phyloP scores from a whole-genome alignment of 2,888 invertebrate genomes.

The Coremacera marginata region DNA sequence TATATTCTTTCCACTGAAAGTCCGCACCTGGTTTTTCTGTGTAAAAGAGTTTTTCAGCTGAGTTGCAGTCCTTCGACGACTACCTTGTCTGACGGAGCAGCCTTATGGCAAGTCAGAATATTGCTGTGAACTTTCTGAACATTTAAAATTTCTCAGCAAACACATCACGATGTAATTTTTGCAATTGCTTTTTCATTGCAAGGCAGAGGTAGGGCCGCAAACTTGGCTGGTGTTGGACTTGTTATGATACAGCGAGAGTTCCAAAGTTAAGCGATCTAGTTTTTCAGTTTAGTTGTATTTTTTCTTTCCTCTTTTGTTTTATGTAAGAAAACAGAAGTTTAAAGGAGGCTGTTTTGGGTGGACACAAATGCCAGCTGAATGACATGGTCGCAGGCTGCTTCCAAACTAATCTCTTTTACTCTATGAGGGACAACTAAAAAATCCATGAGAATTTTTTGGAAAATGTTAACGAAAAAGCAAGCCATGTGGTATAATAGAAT shows the following conservation, averaged over 20 bases:
- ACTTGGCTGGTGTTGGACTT: background rate
- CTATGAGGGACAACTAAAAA: too few relatives aligned
- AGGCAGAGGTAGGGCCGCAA: too few relatives aligned
- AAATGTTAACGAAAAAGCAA: too few relatives aligned
- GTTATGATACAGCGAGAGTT: background rate
- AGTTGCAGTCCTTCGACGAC: too few relatives aligned
- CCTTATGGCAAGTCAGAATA: conserved; percentile 52
- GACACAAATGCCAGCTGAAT: background rate
- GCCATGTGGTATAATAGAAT: too few relatives aligned
- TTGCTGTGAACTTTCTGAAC: conserved; percentile 65
- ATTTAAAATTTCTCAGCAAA: background rate
- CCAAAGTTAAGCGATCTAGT: background rate
- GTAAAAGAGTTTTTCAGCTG: too few relatives aligned
- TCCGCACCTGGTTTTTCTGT: too few relatives aligned
- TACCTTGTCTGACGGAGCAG: background rate
- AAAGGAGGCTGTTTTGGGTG: background rate
- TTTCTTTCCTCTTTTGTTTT: background rate
- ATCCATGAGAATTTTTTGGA: too few relatives aligned
- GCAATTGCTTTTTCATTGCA: conserved; percentile 57
- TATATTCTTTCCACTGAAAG: too few relatives aligned
- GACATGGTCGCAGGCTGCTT: background rate
- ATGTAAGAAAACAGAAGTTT: background rate
- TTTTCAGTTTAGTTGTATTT: background rate
- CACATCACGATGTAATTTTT: conserved; percentile 67
- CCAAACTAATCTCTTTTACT: too few relatives aligned